Evolutionary conservation across 2,888 invertebrate genomes (phyloP), one percentile per base, ranked within the genome.

Genomic region (Eristalis arbustorum): DNA sequence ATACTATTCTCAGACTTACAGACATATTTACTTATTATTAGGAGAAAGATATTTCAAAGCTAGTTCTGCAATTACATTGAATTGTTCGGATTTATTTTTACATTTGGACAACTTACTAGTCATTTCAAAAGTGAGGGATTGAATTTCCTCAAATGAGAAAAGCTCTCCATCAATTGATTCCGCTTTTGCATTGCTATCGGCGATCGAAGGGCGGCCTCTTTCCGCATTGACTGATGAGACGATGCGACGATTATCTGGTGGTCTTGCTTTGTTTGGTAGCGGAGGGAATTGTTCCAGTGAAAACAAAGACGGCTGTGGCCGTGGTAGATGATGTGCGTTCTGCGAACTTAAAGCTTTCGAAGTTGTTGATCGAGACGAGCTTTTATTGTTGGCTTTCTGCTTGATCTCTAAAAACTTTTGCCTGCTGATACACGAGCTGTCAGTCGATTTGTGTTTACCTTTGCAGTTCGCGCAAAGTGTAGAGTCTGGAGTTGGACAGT

Each of bases 121-220:
- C 57, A 57, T 57, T 23, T 57, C 57, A 18, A 57, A 5, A 23
- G 57, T 57, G 57, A 57, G 57, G 6, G 61, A 61, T 61, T 61
- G 25, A 61, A 61, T 49, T 61, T 61, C 61, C n/a, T 61, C 61
- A 31, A n/a, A 28, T 25, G 61, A 61, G 22, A 28, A 61, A 61
- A 61, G 61, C 23, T 23, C 61, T 23, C 6, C 61, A n/a, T 2
- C 11, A 49, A 49, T 18, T 28, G 61, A 25, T 13, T 61, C 25
- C n/a, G 28, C 61, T 18, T 61, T 61, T 23, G 14, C 61, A 61
- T 25, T 23, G 14, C 23, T 14, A 6, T 25, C 14, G 5, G 25
- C 28, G 23, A 23, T 25, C 28, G 61, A 25, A 28, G 14, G 61
- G 2, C 25, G 61, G 14, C 18, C 28, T 61, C 6, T 28, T 23